Evolutionary conservation across 2,113 vertebrate genomes (phyloP).

Genomic region (Rhipidura dahli): DNA sequence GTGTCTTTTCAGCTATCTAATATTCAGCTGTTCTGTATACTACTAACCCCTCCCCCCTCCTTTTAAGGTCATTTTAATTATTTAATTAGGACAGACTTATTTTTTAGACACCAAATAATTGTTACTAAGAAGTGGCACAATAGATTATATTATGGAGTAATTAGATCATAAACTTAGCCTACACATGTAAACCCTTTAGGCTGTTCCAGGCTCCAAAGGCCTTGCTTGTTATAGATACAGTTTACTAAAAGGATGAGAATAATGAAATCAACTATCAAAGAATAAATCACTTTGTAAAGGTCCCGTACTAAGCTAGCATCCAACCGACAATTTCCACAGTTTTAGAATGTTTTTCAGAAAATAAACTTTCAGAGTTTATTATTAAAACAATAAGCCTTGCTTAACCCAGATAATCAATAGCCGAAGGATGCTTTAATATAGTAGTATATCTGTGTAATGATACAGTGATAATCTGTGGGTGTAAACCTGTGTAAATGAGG

Average conservation of each 20-base stretch:
- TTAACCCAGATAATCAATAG: not conserved
- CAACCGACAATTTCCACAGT: not conserved
- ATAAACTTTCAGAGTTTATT: not conserved
- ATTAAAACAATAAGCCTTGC: not conserved
- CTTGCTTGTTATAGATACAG: not conserved
- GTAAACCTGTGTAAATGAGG: not conserved
- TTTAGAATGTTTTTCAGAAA: not conserved
- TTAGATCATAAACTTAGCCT: constrained; percentile 18
- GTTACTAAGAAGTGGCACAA: not conserved
- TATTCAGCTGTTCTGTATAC: not conserved
- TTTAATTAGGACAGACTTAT: constrained; percentile 14
- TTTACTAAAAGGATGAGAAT: not conserved
- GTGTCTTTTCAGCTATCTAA: not conserved
- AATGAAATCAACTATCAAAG: not conserved
- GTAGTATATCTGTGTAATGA: not conserved
- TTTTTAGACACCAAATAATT: not conserved
- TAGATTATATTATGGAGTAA: not conserved
- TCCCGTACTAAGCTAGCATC: not conserved
- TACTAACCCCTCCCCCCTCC: not conserved
- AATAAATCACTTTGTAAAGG: not conserved
- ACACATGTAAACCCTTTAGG: not conserved
- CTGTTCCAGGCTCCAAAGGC: not conserved
- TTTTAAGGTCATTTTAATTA: constrained; percentile 27
- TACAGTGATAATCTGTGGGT: not conserved
- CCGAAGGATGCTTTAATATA: not conserved